These are phyloP conservation scores for Otus scops DNA, from an alignment of 2,797 vertebrate species.

Conservation along the genomic window DNA sequence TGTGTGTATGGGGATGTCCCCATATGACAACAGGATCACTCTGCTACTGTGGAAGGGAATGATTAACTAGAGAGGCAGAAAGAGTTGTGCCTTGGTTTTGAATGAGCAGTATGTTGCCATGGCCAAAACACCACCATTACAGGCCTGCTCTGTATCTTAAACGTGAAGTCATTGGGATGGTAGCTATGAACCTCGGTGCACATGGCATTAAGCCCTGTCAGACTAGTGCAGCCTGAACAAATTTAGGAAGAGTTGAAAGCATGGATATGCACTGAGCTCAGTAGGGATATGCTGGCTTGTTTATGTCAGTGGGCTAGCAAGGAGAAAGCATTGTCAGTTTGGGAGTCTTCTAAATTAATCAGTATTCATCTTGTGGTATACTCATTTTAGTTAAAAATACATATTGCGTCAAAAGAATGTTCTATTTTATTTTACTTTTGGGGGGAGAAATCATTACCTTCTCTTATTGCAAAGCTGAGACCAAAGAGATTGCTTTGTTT, in stretches of 20 bases:
- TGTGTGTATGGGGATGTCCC: fast-evolving
- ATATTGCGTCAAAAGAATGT: not conserved
- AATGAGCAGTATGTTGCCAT: not conserved
- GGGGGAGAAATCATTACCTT: not conserved
- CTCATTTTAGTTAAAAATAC: not conserved
- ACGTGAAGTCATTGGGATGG: not conserved
- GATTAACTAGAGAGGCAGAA: not conserved
- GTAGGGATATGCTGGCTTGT: not conserved
- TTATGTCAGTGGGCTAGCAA: not conserved
- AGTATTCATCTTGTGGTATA: not conserved
- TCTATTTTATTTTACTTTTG: not conserved
- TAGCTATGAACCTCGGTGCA: fast-evolving
- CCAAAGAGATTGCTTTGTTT: not conserved
- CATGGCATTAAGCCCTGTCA: not conserved
- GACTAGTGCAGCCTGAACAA: not conserved
- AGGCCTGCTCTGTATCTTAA: not conserved
- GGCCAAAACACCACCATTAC: not conserved
- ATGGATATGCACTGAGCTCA: not conserved
- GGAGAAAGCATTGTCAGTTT: not conserved
- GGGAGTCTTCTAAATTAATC: not conserved
- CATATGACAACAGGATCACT: not conserved
- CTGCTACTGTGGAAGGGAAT: not conserved
- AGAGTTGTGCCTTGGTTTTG: not conserved
- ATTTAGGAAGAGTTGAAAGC: not conserved
- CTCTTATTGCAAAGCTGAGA: not conserved